phyloP scores from a whole-genome alignment of 2,888 invertebrate genomes.

The Dermolepida albohirtum region DNA sequence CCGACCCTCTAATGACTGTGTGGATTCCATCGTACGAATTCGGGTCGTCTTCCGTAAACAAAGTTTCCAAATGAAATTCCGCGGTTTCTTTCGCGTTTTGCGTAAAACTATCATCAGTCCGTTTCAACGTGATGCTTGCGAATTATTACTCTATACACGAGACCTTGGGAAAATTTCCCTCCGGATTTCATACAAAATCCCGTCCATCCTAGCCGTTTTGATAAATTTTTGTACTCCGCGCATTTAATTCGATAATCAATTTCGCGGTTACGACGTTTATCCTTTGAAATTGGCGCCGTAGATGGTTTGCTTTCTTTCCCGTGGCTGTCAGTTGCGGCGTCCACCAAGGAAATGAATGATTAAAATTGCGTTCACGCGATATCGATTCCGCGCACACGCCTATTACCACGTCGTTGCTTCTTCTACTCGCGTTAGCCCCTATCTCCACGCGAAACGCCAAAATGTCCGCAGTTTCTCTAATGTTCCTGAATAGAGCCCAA shows the following conservation, averaged over 20 bases:
- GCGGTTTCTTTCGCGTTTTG: conserved; percentile 26
- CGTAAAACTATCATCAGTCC: conserved; percentile 10
- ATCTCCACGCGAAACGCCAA: not conserved
- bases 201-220: conserved; percentile 23
- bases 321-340: conserved; percentile 35
- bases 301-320: conserved; percentile 7
- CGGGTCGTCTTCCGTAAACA: conserved; percentile 36
- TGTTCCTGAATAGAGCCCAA: not conserved
- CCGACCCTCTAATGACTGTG: not conserved
- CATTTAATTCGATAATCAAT: not conserved
- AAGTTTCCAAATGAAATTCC: conserved; percentile 2
- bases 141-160: conserved; percentile 35
- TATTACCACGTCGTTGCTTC: conserved; percentile 27
- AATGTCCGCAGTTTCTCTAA: not conserved
- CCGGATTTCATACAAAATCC: conserved; percentile 34
- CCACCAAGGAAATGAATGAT: conserved; percentile 43
- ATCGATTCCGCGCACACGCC: conserved; percentile 32
- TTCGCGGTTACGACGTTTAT: conserved; percentile 6
- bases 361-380: conserved; percentile 20
- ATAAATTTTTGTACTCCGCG: conserved; percentile 20
- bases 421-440: not conserved
- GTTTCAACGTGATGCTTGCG: conserved; percentile 5
- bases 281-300: conserved; percentile 17
- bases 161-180: conserved; percentile 41
- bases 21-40: not conserved